Evolutionary conservation across 2,113 vertebrate species (phyloP).

Genomic region (Ceuthmochares aereus): DNA sequence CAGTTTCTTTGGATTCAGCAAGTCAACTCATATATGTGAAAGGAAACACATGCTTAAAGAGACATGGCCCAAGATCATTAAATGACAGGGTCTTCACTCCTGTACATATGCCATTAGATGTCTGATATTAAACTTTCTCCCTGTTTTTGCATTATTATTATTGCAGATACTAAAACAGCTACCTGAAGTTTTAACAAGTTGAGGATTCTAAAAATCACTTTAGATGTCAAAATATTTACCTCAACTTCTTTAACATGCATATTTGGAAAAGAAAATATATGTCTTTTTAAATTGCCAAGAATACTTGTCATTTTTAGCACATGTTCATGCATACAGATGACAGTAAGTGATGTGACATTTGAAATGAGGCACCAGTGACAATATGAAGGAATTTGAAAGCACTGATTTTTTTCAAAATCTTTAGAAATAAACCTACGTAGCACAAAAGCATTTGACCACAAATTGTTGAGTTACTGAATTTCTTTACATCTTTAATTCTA

Average conservation of each 20-base stretch:
- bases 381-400: neutral
- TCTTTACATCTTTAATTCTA: neutral
- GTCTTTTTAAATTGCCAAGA: neutral
- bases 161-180: neutral
- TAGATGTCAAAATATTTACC: conserved; percentile 52
- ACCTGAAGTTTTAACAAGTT: neutral
- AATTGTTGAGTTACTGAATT: neutral
- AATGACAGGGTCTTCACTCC: too few species aligned
- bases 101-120: neutral
- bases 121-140: neutral
- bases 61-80: neutral
- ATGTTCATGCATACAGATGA: conserved; percentile 25
- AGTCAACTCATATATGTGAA: neutral
- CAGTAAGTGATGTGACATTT: conserved; percentile 48
- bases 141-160: neutral
- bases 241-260: neutral
- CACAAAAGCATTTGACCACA: neutral
- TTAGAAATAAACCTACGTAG: neutral
- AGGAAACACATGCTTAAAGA: neutral
- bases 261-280: neutral
- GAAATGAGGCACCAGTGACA: conserved; percentile 43
- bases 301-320: neutral
- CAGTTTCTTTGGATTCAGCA: neutral
- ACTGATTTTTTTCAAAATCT: neutral
- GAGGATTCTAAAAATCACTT: neutral